Percentiles rank a stretch among this genome's conserved stretches.
Evolutionary conservation across 2,888 invertebrate species (phyloP).

Genomic region (Cenopis cana): DNA sequence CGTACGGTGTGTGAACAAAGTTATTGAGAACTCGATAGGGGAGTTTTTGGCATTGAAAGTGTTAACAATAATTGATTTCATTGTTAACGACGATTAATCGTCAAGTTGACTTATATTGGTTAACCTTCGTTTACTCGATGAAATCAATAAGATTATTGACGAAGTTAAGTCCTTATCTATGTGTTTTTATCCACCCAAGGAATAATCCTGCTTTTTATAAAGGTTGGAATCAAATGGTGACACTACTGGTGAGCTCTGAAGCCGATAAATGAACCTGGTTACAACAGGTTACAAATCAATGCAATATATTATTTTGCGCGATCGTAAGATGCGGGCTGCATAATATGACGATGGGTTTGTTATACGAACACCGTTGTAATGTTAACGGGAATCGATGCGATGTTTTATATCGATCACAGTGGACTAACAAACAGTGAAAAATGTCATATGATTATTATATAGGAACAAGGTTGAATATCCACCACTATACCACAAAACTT

Average conservation of each 20-base stretch:
- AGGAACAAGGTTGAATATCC: too few relatives aligned
- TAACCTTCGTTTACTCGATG: too few relatives aligned
- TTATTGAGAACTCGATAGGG: too few relatives aligned
- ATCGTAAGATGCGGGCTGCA: background rate
- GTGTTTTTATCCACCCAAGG: too few relatives aligned
- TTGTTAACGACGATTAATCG: too few relatives aligned
- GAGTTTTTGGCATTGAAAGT: too few relatives aligned
- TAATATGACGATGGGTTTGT: background rate
- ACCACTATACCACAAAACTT: too few relatives aligned
- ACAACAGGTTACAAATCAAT: background rate
- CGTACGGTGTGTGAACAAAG: too few relatives aligned
- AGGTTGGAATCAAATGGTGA: background rate
- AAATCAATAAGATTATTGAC: background rate
- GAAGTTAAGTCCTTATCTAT: background rate
- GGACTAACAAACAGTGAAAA: background rate
- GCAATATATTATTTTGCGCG: background rate
- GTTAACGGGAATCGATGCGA: background rate
- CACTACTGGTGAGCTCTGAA: background rate
- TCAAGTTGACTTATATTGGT: too few relatives aligned
- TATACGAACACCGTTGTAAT: background rate
- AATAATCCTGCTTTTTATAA: background rate
- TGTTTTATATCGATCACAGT: constrained; percentile 13
- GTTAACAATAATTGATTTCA: background rate
- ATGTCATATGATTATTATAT: background rate
- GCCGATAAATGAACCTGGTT: background rate